These are phyloP conservation scores for Miltochrista miniata DNA, from an alignment of 2,888 invertebrate genomes.

Conservation along the genomic window DNA sequence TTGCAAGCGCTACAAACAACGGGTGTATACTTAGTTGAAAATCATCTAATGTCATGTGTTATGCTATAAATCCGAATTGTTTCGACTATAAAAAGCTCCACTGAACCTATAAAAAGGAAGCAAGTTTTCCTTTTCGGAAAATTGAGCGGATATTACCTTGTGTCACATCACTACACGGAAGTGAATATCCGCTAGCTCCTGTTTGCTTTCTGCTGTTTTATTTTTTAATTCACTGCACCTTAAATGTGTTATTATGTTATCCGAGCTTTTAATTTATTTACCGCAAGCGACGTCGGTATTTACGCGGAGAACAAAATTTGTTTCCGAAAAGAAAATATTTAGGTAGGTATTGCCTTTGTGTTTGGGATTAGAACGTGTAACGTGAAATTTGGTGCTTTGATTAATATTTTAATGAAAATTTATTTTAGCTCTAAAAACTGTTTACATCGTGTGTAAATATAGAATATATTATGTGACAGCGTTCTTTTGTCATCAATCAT, in stretches of 20 bases:
- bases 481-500: no score
- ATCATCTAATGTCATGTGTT: neutral
- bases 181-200: slow-evolving; percentile 26
- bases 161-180: slow-evolving; percentile 30
- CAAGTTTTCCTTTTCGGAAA: neutral
- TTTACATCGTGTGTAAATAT: no score
- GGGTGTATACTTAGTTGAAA: neutral
- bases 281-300: neutral
- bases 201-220: slow-evolving; percentile 30
- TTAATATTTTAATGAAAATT: no score
- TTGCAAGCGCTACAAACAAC: neutral
- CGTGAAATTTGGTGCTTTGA: no score
- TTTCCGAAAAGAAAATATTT: neutral
- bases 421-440: no score
- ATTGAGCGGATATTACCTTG: slow-evolving; percentile 1
- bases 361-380: neutral
- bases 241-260: slow-evolving; percentile 29
- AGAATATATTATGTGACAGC: no score
- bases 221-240: slow-evolving; percentile 36
- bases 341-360: neutral
- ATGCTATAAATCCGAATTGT: neutral
- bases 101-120: neutral
- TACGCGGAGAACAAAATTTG: slow-evolving; percentile 1
- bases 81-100: neutral
- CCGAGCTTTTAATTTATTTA: slow-evolving; percentile 27